Evolutionary conservation across 2,113 vertebrate species (phyloP).

Genomic region (Lates calcarifer): DNA sequence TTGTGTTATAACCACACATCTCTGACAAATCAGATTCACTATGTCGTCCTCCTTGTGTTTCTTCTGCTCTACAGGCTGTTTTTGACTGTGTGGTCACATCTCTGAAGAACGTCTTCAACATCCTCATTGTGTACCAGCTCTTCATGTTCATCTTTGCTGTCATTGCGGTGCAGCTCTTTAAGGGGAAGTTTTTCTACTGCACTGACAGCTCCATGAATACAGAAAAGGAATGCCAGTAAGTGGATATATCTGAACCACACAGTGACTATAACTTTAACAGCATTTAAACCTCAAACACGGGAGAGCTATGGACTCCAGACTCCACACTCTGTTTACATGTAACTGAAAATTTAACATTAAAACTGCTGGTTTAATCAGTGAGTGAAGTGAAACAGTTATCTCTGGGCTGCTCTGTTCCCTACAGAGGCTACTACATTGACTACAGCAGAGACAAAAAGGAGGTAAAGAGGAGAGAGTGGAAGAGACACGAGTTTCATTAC

Average conservation of each 20-base stretch:
- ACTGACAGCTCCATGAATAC: constrained; percentile 97
- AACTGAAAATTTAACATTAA: constrained; percentile 19
- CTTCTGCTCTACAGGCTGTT: constrained; percentile 80
- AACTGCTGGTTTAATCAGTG: constrained; percentile 24
- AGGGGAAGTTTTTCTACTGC: constrained; percentile 99
- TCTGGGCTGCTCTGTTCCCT: constrained; percentile 41
- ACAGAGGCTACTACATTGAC: constrained; percentile 97
- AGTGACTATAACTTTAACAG: background rate
- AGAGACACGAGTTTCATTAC: constrained; percentile 96
- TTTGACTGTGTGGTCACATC: constrained; percentile 98
- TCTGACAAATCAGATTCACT: constrained; percentile 28
- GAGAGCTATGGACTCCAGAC: background rate
- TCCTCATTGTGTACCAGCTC: constrained; percentile 99
- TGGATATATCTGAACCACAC: constrained; percentile 22
- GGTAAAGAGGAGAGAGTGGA: constrained; percentile 97
- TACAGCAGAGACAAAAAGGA: constrained; percentile 97
- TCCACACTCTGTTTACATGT: background rate
- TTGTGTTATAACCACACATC: background rate
- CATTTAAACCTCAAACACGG: background rate
- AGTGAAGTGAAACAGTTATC: constrained; percentile 43
- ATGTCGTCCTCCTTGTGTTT: background rate
- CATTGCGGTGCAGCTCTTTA: constrained; percentile 98
- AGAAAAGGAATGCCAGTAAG: constrained; percentile 97
- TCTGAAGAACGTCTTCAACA: constrained; percentile 99
- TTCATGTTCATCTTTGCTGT: constrained; percentile 99